These are phyloP conservation scores for Limanda limanda DNA, from an alignment of 2,113 vertebrate genomes.

Conservation along the genomic window DNA sequence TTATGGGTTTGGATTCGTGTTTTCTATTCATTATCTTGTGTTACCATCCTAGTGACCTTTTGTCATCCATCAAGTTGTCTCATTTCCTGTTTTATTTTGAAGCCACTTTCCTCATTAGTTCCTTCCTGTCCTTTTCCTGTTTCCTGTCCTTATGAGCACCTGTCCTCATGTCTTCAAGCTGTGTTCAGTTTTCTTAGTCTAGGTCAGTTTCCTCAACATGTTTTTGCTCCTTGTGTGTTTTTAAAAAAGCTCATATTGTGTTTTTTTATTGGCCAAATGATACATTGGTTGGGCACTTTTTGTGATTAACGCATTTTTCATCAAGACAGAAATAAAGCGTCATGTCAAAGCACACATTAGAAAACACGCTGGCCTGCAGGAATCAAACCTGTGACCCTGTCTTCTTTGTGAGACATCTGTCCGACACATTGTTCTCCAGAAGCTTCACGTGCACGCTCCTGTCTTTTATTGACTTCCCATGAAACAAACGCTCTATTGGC, in stretches of 20 bases:
- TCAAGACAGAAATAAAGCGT: no score
- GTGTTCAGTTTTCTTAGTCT: no score
- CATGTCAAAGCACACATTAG: no score
- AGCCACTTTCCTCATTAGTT: neutral
- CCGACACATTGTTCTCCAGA: constrained; percentile 19
- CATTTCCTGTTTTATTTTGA: neutral
- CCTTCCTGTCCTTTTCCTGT: neutral
- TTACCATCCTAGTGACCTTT: neutral
- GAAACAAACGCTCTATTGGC: constrained; percentile 31
- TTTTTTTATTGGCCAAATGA: no score
- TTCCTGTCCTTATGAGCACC: neutral
- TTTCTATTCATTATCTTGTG: neutral
- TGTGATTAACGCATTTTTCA: no score
- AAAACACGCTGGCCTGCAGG: neutral
- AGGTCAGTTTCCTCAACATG: no score
- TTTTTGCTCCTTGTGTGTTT: no score
- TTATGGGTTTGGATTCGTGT: neutral
- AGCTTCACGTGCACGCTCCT: constrained; percentile 22
- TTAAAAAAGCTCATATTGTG: no score
- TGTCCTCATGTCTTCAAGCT: no score
- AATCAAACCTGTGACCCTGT: constrained; percentile 38
- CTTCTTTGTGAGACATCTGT: constrained; percentile 41
- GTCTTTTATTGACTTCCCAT: constrained; percentile 19
- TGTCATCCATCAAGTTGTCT: neutral
- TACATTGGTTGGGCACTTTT: no score